A percentile compares a stretch with the other conserved stretches of the same genome.
Evolutionary conservation across 2,113 vertebrate species (phyloP).

Genomic region (Pseudopodoces humilis): DNA sequence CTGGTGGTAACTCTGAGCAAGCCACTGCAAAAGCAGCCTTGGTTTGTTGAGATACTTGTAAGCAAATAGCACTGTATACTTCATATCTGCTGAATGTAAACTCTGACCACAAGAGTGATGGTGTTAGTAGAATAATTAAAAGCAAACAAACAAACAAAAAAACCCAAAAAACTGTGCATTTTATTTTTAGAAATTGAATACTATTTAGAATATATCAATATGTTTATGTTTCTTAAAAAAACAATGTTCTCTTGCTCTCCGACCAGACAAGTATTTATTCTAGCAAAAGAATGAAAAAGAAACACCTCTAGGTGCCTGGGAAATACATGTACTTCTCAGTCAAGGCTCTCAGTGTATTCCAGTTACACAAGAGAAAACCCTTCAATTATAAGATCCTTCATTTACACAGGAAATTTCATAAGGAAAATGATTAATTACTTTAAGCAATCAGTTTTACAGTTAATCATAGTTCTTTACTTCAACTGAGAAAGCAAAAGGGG

Average conservation of each 20-base stretch:
- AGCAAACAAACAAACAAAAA: background rate
- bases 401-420: slow-evolving; percentile 65
- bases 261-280: background rate
- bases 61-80: background rate
- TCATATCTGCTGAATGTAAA: background rate
- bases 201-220: background rate
- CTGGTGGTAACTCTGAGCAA: background rate
- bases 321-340: slow-evolving; percentile 33
- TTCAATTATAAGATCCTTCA: slow-evolving; percentile 69
- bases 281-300: background rate
- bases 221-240: slow-evolving; percentile 3
- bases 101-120: background rate
- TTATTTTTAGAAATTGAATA: background rate
- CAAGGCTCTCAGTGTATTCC: slow-evolving; percentile 32
- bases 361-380: slow-evolving; percentile 64
- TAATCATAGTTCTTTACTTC: slow-evolving; percentile 71
- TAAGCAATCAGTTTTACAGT: slow-evolving; percentile 67
- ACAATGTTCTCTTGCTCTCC: background rate
- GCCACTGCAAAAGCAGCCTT: background rate
- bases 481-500: slow-evolving; percentile 38
- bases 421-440: slow-evolving; percentile 75
- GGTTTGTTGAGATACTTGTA: background rate
- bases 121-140: background rate
- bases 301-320: slow-evolving; percentile 1
- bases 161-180: background rate